Evolutionary conservation across 2,113 vertebrate species (phyloP).

Genomic region (Osmerus mordax): DNA sequence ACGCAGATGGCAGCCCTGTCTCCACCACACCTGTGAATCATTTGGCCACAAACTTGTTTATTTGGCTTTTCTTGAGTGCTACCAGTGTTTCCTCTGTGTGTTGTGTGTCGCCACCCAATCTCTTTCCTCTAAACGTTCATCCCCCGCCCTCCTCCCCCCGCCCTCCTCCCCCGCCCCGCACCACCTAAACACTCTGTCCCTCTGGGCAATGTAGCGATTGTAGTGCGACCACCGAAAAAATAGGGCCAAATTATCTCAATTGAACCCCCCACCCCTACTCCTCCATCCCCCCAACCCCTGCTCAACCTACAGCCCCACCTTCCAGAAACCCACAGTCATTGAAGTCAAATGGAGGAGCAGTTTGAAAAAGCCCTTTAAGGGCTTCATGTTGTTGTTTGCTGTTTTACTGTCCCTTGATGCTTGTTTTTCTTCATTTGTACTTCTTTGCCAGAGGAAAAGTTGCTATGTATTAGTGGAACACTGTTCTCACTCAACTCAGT

Average conservation of each 20-base stretch:
- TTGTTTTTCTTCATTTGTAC: slow-evolving; percentile 30
- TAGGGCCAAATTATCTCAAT: slow-evolving; percentile 57
- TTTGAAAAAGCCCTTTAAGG: slow-evolving; percentile 43
- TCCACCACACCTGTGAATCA: slow-evolving; percentile 78
- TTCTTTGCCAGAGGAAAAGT: slow-evolving; percentile 42
- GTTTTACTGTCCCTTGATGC: slow-evolving; percentile 45
- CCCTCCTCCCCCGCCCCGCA: background rate
- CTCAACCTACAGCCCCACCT: slow-evolving; percentile 49
- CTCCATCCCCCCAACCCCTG: slow-evolving; percentile 32
- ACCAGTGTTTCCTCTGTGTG: slow-evolving; percentile 74
- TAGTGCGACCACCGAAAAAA: slow-evolving; percentile 61
- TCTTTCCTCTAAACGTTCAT: slow-evolving; percentile 49
- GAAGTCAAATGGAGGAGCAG: slow-evolving; percentile 51
- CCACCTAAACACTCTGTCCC: slow-evolving; percentile 45
- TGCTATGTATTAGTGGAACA: slow-evolving; percentile 47
- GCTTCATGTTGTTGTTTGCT: slow-evolving; percentile 42
- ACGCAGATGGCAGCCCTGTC: slow-evolving; percentile 60
- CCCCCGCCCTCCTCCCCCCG: background rate
- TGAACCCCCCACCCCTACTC: slow-evolving; percentile 45
- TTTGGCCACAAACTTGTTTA: slow-evolving; percentile 76
- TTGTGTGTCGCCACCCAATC: background rate
- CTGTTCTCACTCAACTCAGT: slow-evolving; percentile 13
- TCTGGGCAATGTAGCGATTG: slow-evolving; percentile 45
- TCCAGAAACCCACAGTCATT: slow-evolving; percentile 47
- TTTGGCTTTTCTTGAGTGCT: slow-evolving; percentile 75